Evolutionary conservation across 1,140 invertebrate species (phyloP).

Genomic region (Brachionus paranguensis): DNA sequence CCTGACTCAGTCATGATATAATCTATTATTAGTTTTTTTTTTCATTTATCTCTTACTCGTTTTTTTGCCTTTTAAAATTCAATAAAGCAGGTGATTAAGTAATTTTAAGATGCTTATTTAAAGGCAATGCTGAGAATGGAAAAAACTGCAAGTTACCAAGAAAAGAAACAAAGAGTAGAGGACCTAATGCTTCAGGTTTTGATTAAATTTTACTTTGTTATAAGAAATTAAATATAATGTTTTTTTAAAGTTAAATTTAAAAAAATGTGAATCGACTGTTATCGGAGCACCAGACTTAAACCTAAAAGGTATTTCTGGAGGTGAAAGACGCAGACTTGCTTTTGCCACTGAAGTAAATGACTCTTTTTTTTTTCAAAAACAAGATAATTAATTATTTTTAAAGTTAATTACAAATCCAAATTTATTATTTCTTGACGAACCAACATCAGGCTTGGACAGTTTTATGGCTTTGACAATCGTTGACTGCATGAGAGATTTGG

Average conservation of each 20-base stretch:
- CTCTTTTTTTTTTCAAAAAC: background rate
- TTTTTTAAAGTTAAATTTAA: conserved; percentile 12
- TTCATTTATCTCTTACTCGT: too few species aligned
- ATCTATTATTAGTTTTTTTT: too few species aligned
- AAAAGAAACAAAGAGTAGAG: conserved; percentile 8
- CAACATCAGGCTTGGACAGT: conserved; percentile 62
- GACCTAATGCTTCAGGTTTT: background rate
- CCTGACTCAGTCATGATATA: too few species aligned
- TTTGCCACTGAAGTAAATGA: conserved; percentile 77
- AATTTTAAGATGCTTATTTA: background rate
- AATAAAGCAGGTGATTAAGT: too few species aligned
- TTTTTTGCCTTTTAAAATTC: too few species aligned
- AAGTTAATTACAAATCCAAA: conserved; percentile 79
- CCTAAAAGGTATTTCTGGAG: conserved; percentile 85
- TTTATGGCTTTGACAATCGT: conserved; percentile 86
- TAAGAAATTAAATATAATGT: background rate
- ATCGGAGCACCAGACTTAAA: conserved; percentile 48
- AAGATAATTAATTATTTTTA: background rate
- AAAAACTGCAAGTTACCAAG: background rate
- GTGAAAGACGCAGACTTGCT: conserved; percentile 87
- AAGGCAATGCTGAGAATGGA: conserved; percentile 35
- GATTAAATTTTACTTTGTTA: background rate
- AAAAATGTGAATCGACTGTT: conserved; percentile 8
- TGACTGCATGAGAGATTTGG: conserved; percentile 63
- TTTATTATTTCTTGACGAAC: conserved; percentile 88